Conservation (phyloP, 2,113 vertebrate species). For the Erythrolamprus reginae region DNA sequence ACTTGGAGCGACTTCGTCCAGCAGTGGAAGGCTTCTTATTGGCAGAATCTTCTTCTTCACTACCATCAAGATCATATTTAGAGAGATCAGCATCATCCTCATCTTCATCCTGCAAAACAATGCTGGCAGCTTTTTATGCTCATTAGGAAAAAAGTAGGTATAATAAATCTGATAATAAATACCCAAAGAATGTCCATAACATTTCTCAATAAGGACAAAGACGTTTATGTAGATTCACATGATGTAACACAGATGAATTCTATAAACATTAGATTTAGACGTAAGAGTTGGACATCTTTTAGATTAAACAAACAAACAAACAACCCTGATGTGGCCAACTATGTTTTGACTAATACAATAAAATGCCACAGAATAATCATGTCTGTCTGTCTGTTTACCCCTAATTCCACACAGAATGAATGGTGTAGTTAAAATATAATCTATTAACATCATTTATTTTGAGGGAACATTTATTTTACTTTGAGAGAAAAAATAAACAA, state of each 20-base stretch:
- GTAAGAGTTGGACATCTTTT: background rate
- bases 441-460: background rate
- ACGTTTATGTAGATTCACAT: background rate
- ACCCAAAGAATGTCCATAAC: background rate
- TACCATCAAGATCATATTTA: constrained; percentile 92
- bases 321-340: background rate
- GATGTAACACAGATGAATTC: background rate
- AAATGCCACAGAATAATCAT: background rate
- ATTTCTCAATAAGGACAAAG: background rate
- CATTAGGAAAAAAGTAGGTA: background rate
- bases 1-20: constrained; percentile 81
- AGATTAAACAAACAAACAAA: background rate
- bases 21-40: constrained; percentile 67
- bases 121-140: background rate
- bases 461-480: too few species aligned
- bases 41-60: constrained; percentile 81
- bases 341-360: background rate
- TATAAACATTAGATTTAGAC: background rate
- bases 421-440: background rate
- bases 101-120: constrained; percentile 79
- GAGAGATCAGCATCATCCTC: constrained; percentile 89
- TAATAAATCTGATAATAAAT: background rate
- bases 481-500: background rate
- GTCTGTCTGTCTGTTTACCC: background rate
- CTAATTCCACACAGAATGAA: background rate